phyloP scores from a whole-genome alignment of 2,113 vertebrate genomes.

The Scopus umbretta region DNA sequence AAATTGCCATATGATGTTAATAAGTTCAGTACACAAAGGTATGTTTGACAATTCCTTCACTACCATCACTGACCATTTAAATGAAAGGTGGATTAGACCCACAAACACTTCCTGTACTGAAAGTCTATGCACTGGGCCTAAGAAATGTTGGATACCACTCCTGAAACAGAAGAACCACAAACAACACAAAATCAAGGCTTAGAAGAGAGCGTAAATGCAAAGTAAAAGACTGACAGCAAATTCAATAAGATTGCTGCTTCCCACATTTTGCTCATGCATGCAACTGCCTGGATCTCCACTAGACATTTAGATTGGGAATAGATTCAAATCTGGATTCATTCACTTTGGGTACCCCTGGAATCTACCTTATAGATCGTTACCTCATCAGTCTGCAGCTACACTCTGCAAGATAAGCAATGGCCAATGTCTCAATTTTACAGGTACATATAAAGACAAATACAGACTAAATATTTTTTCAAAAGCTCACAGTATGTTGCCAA shows the following conservation, averaged over 20 bases:
- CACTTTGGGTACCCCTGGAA: not conserved
- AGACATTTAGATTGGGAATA: not conserved
- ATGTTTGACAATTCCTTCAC: not conserved
- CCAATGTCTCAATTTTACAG: not conserved
- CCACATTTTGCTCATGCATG: accelerated
- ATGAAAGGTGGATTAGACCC: not conserved
- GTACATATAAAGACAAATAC: not conserved
- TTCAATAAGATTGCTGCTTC: not conserved
- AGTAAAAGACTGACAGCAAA: not conserved
- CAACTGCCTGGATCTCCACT: not conserved
- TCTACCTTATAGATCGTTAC: not conserved
- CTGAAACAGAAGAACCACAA: not conserved
- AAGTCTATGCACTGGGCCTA: not conserved
- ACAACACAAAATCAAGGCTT: not conserved
- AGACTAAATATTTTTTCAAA: not conserved
- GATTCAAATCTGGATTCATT: not conserved
- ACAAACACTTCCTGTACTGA: not conserved
- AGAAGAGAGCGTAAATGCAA: not conserved
- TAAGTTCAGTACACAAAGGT: not conserved
- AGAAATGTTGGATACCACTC: not conserved
- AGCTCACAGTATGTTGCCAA: not conserved
- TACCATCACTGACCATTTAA: not conserved
- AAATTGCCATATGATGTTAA: not conserved
- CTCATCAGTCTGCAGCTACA: not conserved
- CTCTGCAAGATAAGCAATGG: not conserved